Base-by-base conservation (phyloP, 2,888 invertebrate genomes). In the Campaea margaritaria region DNA sequence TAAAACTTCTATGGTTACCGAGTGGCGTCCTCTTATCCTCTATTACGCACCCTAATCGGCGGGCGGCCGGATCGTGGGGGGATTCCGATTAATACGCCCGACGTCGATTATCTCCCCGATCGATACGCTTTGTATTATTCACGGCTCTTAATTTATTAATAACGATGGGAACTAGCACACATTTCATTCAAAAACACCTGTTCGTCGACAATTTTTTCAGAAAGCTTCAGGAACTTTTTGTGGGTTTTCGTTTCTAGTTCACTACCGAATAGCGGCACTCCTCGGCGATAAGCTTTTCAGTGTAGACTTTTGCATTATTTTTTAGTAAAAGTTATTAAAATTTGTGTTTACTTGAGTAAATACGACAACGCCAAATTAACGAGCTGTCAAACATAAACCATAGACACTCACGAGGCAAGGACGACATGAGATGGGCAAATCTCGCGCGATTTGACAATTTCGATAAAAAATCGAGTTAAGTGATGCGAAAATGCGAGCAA, bases 131-230 rank as follows among this genome's bases (percentile, higher is more conserved):
- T 87, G 72, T 89, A 83, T 85, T 88, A 89, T 89, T 87, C 87
- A 90, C 89, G 80, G 83, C 86, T 88, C 85, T 82, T 85, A 88
- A 83, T 21, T 21, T 21, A 89, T 88, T 89, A 87, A 87, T 90
- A 86, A 87, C 84, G 83, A 83, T 90, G 91, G 89, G 91, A 92
- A 92, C 89, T 83, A 80, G 83, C 87, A 90, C 90, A 89, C 93
- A 91, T 93, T 94, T 94, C 94, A 93, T 94, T 95, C 93, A 93
- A 94, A 94, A 95, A 95, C 96, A 96, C 96, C 96, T 96, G 96
- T 95, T 95, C 94, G 89, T 92, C 92, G 75, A 73, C 88, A 89
- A 89, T 93, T 94, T 94, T 95, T 95, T 95, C 95, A 94, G 94
- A 94, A 39, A 42, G 48, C 50, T 93, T 92, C 93, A 91, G 83